These are phyloP conservation scores for Mycalesis mineus DNA, from an alignment of 2,888 invertebrate genomes.

Conservation along the genomic window DNA sequence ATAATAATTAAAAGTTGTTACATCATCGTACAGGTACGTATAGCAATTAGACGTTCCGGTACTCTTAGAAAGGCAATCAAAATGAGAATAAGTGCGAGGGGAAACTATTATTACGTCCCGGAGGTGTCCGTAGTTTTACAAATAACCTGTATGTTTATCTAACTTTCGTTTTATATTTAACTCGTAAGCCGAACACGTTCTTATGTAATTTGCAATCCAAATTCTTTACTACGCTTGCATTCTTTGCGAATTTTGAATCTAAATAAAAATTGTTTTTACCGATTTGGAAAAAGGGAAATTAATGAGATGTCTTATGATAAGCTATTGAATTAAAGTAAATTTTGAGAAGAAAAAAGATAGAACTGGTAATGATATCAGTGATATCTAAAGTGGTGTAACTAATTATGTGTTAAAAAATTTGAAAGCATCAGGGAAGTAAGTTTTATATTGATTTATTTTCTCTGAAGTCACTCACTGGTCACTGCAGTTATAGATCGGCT, in stretches of 20 bases:
- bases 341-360: too few relatives aligned
- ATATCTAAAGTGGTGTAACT: too few relatives aligned
- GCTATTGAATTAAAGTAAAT: too few relatives aligned
- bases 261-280: not conserved
- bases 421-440: too few relatives aligned
- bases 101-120: not conserved
- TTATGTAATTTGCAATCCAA: constrained; percentile 4
- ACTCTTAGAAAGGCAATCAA: not conserved
- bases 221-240: not conserved
- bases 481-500: too few relatives aligned
- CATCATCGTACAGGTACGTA: not conserved
- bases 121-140: not conserved
- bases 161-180: not conserved
- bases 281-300: too few relatives aligned
- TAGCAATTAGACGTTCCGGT: not conserved
- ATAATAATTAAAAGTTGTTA: too few relatives aligned
- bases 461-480: too few relatives aligned
- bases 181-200: not conserved
- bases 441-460: too few relatives aligned
- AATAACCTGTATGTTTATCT: not conserved
- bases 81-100: not conserved
- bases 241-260: not conserved
- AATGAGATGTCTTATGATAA: too few relatives aligned
- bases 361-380: too few relatives aligned
- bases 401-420: too few relatives aligned